Percentiles rank a stretch among this genome's conserved stretches.
phyloP scores from a whole-genome alignment of 30 jellyfish, hydroid and myxozoan genomes.

The Sanderia malayensis region DNA sequence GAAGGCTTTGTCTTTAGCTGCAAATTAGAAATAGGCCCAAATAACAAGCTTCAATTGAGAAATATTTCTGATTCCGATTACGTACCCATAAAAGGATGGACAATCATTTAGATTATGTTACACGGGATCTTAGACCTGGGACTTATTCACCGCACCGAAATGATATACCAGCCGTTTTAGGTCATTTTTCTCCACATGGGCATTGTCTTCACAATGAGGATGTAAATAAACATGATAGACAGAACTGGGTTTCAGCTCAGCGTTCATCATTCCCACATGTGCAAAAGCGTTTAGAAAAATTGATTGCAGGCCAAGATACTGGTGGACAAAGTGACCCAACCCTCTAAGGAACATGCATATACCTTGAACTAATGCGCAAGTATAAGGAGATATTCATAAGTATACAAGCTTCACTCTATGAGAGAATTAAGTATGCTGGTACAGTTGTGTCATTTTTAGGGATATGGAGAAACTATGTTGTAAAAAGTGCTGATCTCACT shows the following conservation, averaged over 20 bases:
- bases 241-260: constrained; percentile 43
- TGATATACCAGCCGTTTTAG: constrained; percentile 17
- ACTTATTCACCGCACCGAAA: constrained; percentile 12
- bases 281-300: not conserved
- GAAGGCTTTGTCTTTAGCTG: constrained; percentile 37
- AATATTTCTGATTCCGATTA: constrained; percentile 13
- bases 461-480: constrained; percentile 44
- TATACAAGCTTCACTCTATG: constrained; percentile 20
- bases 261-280: constrained; percentile 11
- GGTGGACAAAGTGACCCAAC: constrained; percentile 29
- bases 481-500: not conserved
- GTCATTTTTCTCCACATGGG: constrained; percentile 7
- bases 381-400: constrained; percentile 40
- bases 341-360: constrained; percentile 24
- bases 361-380: constrained; percentile 16
- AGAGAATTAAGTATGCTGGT: constrained; percentile 33
- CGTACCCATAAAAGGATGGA: constrained; percentile 23
- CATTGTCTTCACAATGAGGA: constrained; percentile 28
- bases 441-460: constrained; percentile 36
- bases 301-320: constrained; percentile 6
- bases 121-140: constrained; percentile 16
- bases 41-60: constrained; percentile 4
- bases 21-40: constrained; percentile 13
- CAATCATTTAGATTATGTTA: constrained; percentile 35
- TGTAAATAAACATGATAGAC: constrained; percentile 26